Conservation (phyloP, 2,888 invertebrate genomes). For the Mactromeris polynyma region DNA sequence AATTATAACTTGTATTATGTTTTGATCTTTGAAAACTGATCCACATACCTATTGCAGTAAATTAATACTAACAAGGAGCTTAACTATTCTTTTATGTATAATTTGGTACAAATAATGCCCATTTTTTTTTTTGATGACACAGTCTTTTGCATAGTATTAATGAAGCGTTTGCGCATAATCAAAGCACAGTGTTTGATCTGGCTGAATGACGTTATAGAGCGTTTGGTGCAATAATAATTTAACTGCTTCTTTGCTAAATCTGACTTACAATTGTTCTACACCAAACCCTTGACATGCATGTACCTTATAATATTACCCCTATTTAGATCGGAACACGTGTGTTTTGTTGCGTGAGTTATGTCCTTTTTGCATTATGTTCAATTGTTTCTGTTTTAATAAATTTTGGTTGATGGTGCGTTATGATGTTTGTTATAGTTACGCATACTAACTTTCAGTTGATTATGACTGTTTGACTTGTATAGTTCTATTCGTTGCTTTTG, state of each 20-base stretch:
- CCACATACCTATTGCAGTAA: conserved; percentile 13
- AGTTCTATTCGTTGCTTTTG: too few relatives aligned
- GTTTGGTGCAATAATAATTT: too few relatives aligned
- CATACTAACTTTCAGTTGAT: background rate
- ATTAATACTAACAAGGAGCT: conserved; percentile 36
- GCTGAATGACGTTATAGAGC: conserved; percentile 1
- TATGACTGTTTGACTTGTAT: too few relatives aligned
- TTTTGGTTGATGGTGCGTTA: background rate
- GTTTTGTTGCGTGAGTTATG: background rate
- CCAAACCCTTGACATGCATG: background rate
- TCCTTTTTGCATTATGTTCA: background rate
- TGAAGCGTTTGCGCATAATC: conserved; percentile 41
- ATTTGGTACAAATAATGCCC: conserved; percentile 42
- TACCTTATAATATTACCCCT: background rate
- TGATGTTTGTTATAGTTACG: background rate
- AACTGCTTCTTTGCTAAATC: too few relatives aligned
- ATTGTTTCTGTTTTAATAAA: background rate
- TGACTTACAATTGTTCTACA: too few relatives aligned
- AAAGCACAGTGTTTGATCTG: conserved; percentile 34
- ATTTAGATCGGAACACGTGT: background rate
- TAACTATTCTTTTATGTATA: conserved; percentile 38
- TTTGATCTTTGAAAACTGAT: conserved; percentile 22
- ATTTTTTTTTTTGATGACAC: conserved; percentile 27
- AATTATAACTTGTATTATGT: conserved; percentile 20
- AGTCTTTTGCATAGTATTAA: conserved; percentile 32